A percentile compares a stretch with the other conserved stretches of the same genome.
These are phyloP conservation scores for Prietella phreatophila DNA, from an alignment of 2,113 vertebrate species.

Conservation along the genomic window DNA sequence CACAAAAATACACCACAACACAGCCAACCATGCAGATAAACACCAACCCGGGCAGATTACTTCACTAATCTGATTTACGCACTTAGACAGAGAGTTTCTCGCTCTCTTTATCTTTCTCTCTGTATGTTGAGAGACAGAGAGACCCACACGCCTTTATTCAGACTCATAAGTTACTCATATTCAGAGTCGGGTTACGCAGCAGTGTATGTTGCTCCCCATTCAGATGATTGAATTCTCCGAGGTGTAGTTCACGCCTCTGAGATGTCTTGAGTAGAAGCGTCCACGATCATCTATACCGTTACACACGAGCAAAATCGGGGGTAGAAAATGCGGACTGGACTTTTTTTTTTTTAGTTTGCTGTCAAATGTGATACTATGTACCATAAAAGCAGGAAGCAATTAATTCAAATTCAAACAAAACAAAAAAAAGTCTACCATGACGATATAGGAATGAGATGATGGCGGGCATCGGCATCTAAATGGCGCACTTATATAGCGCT, in stretches of 20 bases:
- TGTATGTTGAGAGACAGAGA: not conserved
- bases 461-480: not conserved
- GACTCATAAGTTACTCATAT: not conserved
- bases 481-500: too few species aligned
- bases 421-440: not conserved
- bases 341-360: not conserved
- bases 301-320: not conserved
- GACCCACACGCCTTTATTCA: not conserved
- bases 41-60: not conserved
- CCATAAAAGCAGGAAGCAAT: not conserved
- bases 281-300: not conserved
- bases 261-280: not conserved
- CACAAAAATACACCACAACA: constrained; percentile 2
- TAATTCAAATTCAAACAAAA: not conserved
- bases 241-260: not conserved
- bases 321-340: not conserved
- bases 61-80: constrained; percentile 11
- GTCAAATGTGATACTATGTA: not conserved
- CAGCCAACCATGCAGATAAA: constrained; percentile 20
- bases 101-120: not conserved
- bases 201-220: not conserved
- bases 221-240: not conserved
- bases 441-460: not conserved
- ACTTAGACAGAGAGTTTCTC: not conserved
- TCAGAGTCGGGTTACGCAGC: not conserved